Evolutionary conservation across 2,113 vertebrate genomes (phyloP), one percentile per base, ranked within the genome.

Genomic region (Neolamprologus falcicula): DNA sequence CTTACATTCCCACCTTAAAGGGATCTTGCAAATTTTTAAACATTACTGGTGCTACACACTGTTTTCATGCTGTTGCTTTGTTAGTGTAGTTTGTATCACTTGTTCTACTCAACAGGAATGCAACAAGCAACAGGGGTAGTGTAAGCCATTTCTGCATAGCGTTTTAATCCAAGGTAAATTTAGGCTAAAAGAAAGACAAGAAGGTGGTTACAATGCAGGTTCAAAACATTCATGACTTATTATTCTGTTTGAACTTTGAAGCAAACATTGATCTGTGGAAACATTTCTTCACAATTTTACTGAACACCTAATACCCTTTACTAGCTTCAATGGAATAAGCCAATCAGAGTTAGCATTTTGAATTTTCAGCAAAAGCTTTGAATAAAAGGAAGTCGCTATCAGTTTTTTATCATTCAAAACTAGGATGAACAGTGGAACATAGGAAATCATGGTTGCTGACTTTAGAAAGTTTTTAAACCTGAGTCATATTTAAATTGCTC

Each of bases 91-190:
- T 76, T 76, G 24, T 19, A 3, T 76, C 3, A 76, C 21, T 47
- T 45, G 24, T 47, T 26, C 40, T 76, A 76, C 68, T 76, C 14
- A 10, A 7, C 40, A 73, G 40, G 68, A 45, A 26, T 73, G 9
- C 9, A 10, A 28, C 42, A 26, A 47, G 42, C 16, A 47, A 28
- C 3, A 71, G 71, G 24, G 16, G 24, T 50, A 19, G 14, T 50
- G 40, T 28, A 45, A 28, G 68, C 42, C 8, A 28, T 19, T 47
- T 19, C 71, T 50, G 42, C 71, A 50, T 47, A 17, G 24, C 0
- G 0, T 45, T 42, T 0, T 45, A 26, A 73, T 73, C 21, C 13
- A 45, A 45, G 0, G 66, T 26, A 73, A 4, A 2, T 45, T 45
- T 76, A 76, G 13, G 40, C 9, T 17, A 5, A 63, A 61, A 28